These are phyloP conservation scores for Tragulus kanchil DNA, from an alignment of 2,113 vertebrate genomes.

Conservation along the genomic window DNA sequence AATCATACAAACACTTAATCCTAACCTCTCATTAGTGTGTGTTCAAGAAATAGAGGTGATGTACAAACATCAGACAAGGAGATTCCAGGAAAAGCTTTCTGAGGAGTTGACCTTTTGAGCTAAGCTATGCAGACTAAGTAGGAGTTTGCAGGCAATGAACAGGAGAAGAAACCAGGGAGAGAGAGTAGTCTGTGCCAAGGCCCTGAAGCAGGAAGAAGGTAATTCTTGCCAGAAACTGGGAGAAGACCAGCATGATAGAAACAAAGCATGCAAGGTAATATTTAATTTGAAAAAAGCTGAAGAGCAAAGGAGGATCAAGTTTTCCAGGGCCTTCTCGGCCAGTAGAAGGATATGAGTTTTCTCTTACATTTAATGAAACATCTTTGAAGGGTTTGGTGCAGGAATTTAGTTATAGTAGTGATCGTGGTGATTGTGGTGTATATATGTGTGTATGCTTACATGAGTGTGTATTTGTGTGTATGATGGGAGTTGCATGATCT, in stretches of 20 bases:
- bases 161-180: neutral
- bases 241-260: neutral
- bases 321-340: neutral
- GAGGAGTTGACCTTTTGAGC: slow-evolving; percentile 37
- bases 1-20: neutral
- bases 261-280: neutral
- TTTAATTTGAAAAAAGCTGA: neutral
- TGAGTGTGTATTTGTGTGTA: neutral
- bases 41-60: neutral
- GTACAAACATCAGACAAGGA: neutral
- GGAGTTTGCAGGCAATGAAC: neutral
- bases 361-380: neutral
- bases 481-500: neutral
- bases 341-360: neutral
- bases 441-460: neutral
- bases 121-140: neutral
- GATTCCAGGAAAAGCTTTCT: slow-evolving; percentile 11
- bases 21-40: neutral
- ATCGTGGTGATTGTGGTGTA: neutral
- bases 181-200: neutral
- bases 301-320: neutral
- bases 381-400: neutral
- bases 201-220: neutral
- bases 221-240: neutral
- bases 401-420: neutral